Evolutionary conservation across 1,140 invertebrate species (phyloP).

Genomic region (Conus ventricosus): DNA sequence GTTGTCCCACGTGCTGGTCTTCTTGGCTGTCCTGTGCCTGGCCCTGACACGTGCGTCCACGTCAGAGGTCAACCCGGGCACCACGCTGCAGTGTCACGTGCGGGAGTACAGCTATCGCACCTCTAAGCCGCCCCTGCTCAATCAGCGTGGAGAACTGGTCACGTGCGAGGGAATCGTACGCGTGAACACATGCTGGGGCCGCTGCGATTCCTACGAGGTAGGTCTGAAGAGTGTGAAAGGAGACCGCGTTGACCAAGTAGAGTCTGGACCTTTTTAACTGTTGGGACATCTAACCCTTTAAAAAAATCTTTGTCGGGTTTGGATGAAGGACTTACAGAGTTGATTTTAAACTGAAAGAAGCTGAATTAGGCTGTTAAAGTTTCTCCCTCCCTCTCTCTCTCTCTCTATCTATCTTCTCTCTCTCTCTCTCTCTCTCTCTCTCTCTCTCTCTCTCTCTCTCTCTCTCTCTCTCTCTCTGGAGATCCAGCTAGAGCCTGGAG

Average conservation of each 20-base stretch:
- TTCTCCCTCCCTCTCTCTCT: no score
- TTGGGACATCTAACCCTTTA: no score
- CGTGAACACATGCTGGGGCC: constrained; percentile 87
- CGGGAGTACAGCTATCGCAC: constrained; percentile 47
- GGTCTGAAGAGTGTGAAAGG: constrained; percentile 25
- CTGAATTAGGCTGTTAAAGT: no score
- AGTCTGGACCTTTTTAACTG: no score
- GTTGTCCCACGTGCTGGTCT: neutral
- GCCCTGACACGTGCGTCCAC: neutral
- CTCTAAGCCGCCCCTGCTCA: constrained; percentile 44
- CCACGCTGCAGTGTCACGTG: constrained; percentile 71
- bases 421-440: no score
- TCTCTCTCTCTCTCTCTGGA: no score
- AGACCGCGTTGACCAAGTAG: neutral
- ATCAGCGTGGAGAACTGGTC: constrained; percentile 78
- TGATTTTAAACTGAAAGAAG: no score
- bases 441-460: no score
- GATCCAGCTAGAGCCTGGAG: no score
- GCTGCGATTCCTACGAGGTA: constrained; percentile 88
- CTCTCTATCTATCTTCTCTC: no score
- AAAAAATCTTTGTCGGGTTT: no score
- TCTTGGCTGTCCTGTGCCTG: neutral
- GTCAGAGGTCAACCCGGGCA: constrained; percentile 36
- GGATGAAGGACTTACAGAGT: no score
- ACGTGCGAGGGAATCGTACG: constrained; percentile 82